These are phyloP conservation scores for Lasiurus cinereus DNA, from an alignment of 2,113 vertebrate genomes.

Conservation along the genomic window DNA sequence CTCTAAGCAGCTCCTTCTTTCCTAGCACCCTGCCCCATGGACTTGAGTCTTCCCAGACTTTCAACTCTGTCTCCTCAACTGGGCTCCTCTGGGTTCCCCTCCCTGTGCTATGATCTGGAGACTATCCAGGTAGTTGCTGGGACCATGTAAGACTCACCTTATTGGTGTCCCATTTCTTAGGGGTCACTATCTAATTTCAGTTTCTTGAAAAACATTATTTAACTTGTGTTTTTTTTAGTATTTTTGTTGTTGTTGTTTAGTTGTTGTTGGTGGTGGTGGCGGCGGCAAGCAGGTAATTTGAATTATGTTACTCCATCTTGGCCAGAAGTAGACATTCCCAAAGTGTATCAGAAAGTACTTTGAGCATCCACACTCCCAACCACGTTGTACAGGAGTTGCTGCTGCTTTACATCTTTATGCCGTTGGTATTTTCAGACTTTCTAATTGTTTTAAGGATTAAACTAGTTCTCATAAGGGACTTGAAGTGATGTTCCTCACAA, in stretches of 20 bases:
- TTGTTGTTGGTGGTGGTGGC: too few species aligned
- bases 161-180: not conserved
- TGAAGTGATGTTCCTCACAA: not conserved
- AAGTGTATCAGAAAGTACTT: not conserved
- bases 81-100: not conserved
- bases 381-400: not conserved
- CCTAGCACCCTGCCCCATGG: not conserved
- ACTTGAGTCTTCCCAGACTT: not conserved
- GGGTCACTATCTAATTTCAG: not conserved
- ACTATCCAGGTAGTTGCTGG: not conserved
- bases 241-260: not conserved
- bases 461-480: not conserved
- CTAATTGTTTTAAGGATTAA: slow-evolving; percentile 15
- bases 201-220: not conserved
- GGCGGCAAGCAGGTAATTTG: not conserved
- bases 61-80: not conserved
- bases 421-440: not conserved
- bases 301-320: not conserved
- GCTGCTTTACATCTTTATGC: not conserved
- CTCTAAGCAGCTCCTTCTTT: not conserved
- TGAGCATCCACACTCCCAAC: not conserved
- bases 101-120: not conserved
- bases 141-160: not conserved
- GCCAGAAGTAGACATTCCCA: not conserved
- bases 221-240: not conserved